phyloP scores from a whole-genome alignment of 2,113 vertebrate species.

The Calypte anna region DNA sequence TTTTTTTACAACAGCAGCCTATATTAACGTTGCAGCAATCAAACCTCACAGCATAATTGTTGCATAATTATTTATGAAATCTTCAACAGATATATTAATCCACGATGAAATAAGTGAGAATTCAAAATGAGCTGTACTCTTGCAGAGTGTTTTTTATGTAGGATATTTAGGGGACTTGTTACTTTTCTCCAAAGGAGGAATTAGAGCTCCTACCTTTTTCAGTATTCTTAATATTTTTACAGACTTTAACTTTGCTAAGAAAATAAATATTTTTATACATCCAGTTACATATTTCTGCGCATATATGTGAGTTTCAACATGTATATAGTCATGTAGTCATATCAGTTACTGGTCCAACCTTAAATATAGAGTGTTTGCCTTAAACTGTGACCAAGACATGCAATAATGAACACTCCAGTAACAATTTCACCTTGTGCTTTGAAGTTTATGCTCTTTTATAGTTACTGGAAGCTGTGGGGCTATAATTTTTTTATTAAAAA shows the following conservation, averaged over 20 bases:
- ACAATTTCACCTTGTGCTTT: background rate
- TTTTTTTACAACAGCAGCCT: background rate
- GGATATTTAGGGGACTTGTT: background rate
- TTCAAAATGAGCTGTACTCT: background rate
- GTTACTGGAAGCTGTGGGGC: background rate
- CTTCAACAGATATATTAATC: background rate
- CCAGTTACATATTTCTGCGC: background rate
- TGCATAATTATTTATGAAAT: background rate
- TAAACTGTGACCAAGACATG: background rate
- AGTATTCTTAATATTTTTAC: conserved; percentile 39
- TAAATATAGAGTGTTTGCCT: background rate
- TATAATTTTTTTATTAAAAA: background rate
- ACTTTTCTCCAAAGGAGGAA: conserved; percentile 64
- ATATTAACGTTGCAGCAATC: background rate
- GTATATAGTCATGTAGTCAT: background rate
- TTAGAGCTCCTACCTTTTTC: conserved; percentile 11
- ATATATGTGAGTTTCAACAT: background rate
- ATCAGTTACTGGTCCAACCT: background rate
- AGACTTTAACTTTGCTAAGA: conserved; percentile 44
- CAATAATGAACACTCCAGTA: background rate
- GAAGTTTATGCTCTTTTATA: background rate
- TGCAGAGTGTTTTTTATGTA: background rate
- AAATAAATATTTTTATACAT: conserved; percentile 59
- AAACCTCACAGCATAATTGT: background rate
- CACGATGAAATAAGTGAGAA: background rate